phyloP scores from a whole-genome alignment of 2,888 invertebrate genomes.

The Acrobasis consociella region DNA sequence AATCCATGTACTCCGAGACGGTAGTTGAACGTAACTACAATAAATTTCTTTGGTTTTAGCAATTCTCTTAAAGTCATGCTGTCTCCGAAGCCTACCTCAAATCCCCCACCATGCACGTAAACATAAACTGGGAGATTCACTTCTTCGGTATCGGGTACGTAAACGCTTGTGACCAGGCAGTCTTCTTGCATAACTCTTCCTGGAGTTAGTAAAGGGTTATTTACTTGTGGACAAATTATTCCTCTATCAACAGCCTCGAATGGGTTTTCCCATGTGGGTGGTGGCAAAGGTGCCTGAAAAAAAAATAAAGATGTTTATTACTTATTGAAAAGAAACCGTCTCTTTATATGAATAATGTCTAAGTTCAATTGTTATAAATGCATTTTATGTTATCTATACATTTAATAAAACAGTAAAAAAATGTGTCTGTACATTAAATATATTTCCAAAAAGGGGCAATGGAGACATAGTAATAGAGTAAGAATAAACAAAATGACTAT shows the following conservation, averaged over 20 bases:
- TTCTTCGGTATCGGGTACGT: conserved; percentile 48
- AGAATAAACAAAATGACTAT: too few relatives aligned
- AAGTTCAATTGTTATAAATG: too few relatives aligned
- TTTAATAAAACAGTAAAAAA: too few relatives aligned
- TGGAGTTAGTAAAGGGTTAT: not conserved
- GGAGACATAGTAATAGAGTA: too few relatives aligned
- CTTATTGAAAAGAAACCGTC: too few relatives aligned
- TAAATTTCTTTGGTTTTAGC: conserved; percentile 42
- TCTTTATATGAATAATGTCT: too few relatives aligned
- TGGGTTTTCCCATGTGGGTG: conserved; percentile 43
- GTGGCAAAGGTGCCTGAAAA: conserved; percentile 49
- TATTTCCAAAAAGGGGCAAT: too few relatives aligned
- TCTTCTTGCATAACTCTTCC: conserved; percentile 44
- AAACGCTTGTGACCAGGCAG: conserved; percentile 61
- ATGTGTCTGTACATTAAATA: too few relatives aligned
- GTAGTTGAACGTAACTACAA: conserved; percentile 57
- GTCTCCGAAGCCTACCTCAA: conserved; percentile 54
- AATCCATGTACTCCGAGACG: conserved; percentile 56
- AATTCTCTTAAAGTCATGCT: conserved; percentile 41
- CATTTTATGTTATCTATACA: too few relatives aligned
- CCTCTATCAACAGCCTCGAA: conserved; percentile 42
- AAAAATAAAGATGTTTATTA: not conserved
- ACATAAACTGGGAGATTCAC: conserved; percentile 61
- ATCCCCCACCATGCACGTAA: conserved; percentile 69
- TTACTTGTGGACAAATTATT: conserved; percentile 45